Evolutionary conservation across 1,140 invertebrate genomes (phyloP).

Genomic region (Centruroides sculpturatus): DNA sequence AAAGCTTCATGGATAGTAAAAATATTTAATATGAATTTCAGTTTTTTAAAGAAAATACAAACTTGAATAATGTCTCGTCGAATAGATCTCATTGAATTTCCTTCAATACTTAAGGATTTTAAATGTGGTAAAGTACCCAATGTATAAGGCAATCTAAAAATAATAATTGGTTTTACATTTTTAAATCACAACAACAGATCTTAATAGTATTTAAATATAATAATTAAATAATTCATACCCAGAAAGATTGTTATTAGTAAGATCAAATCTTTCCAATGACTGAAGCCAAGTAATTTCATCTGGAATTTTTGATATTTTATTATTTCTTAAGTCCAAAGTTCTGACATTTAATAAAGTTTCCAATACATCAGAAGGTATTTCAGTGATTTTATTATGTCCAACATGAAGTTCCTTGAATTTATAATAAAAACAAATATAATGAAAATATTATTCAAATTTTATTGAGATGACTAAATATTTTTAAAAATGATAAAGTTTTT

Average conservation of each 20-base stretch:
- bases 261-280: conserved; percentile 58
- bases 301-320: conserved; percentile 53
- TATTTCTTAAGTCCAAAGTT: conserved; percentile 58
- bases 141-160: conserved; percentile 52
- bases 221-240: conserved; percentile 35
- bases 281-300: conserved; percentile 58
- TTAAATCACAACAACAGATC: background rate
- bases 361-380: conserved; percentile 25
- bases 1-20: too few species aligned
- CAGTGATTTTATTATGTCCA: conserved; percentile 30
- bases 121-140: conserved; percentile 60
- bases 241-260: conserved; percentile 63
- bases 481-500: too few species aligned
- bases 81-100: conserved; percentile 64
- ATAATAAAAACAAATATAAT: conserved; percentile 1
- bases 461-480: too few species aligned
- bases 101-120: conserved; percentile 65
- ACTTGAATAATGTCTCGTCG: conserved; percentile 53
- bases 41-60: conserved; percentile 2
- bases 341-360: conserved; percentile 18
- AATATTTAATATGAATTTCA: too few species aligned
- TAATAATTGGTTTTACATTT: conserved; percentile 11
- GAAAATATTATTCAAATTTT: too few species aligned
- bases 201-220: conserved; percentile 32
- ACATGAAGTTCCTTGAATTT: conserved; percentile 20